Conservation (phyloP, 2,113 vertebrate genomes). For the Rhizomys pruinosus region DNA sequence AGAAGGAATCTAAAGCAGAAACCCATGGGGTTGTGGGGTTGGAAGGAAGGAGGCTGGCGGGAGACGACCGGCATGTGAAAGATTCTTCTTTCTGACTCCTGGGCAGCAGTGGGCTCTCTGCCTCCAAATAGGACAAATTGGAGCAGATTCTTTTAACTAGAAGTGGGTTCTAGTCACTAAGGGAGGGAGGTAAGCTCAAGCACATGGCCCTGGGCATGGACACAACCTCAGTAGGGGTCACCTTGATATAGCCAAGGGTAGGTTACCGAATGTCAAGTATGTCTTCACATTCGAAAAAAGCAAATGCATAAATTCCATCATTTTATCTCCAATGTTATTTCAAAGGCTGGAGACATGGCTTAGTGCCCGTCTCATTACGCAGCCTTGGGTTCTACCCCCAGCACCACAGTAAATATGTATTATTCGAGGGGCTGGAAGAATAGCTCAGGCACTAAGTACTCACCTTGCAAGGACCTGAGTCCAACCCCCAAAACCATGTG, state of each 20-base stretch:
- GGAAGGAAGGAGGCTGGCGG: neutral
- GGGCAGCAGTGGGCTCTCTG: fast-evolving
- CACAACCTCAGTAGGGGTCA: neutral
- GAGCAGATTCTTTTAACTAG: neutral
- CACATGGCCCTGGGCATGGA: neutral
- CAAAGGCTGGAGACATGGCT: neutral
- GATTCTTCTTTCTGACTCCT: too few relatives aligned
- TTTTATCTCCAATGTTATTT: neutral
- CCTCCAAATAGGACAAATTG: fast-evolving
- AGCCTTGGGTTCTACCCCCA: too few relatives aligned
- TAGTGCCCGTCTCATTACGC: too few relatives aligned
- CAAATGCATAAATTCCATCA: neutral
- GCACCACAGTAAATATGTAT: too few relatives aligned
- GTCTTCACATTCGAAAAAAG: neutral
- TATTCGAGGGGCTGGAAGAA: too few relatives aligned
- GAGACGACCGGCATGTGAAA: too few relatives aligned
- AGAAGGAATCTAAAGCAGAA: neutral
- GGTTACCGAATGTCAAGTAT: neutral
- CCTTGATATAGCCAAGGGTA: neutral
- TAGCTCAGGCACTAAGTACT: too few relatives aligned
- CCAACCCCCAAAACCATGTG: too few relatives aligned
- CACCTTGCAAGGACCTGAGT: too few relatives aligned
- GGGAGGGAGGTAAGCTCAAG: neutral
- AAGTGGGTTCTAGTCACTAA: neutral
- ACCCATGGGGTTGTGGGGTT: neutral